Base-by-base conservation (phyloP, 2,113 vertebrate genomes). In the Mobula birostris region DNA sequence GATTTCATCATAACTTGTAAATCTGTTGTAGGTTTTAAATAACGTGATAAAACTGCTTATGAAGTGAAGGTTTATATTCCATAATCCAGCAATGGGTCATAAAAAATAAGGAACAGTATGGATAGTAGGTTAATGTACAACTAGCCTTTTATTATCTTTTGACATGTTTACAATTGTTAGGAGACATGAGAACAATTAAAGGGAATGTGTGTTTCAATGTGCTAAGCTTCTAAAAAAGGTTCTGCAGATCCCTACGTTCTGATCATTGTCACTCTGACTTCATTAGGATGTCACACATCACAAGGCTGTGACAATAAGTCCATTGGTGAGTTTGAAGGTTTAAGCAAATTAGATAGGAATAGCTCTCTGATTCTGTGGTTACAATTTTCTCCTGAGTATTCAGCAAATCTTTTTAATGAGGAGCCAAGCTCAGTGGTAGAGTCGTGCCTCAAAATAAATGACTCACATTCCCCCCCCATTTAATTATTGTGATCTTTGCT, bases 401-500 rank as follows among this genome's bases (percentile, higher is more conserved):
- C 85, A 68, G 85, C 15, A 66, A 66, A 32, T n/a, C 61, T 1
- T 90, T 66, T 66, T 66, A 90, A 68, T 36, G 61, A 90, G 58
- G 61, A 90, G 32, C 61, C 61, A 66, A 66, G n/a, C 85, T 90
- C 85, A 90, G 61, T n/a, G 83, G 83, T 63, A 88, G 29, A 85
- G 58, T n/a, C 79, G 40, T 68, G 61, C 61, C 58, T 90, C 29
- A n/a, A n/a, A 66, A 14, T 4, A 90, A 68, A 32, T 90, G 85
- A 90, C 27, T 66, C 61, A 66, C 61, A 68, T 66, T 66, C 32
- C 19, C 8, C 85, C 72, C 85, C 85, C 85, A 32, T 66, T 90
- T 90, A 90, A 90, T 90, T 90, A 90, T 90, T 90, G 85, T 90
- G 85, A 90, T 66, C 85, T 68, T 90, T 90, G n/a, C 61, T 68